Conservation (phyloP, 2,797 vertebrate species). For the Serranus cabrilla region DNA sequence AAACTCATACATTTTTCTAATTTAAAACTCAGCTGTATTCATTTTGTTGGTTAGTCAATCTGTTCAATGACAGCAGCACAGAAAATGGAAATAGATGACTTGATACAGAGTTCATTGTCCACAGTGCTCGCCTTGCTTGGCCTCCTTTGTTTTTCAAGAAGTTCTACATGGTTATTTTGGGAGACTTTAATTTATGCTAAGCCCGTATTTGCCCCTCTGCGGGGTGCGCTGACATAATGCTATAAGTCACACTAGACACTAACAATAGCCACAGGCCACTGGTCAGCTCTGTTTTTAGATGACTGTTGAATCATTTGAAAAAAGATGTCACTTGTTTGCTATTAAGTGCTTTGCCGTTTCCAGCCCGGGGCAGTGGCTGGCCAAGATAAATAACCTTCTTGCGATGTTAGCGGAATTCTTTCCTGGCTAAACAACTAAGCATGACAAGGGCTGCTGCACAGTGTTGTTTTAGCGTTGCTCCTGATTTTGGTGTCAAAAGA, state of each 20-base stretch:
- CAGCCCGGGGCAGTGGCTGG: conserved; percentile 72
- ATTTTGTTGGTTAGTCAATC: conserved; percentile 25
- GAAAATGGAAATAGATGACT: conserved; percentile 24
- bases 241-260: conserved; percentile 85
- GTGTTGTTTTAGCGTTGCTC: conserved; percentile 47
- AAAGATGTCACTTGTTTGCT: conserved; percentile 86
- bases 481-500: conserved; percentile 60
- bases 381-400: conserved; percentile 87
- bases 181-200: conserved; percentile 85
- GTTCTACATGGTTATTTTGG: conserved; percentile 77
- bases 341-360: conserved; percentile 85
- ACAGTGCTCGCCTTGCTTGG: conserved; percentile 31
- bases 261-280: conserved; percentile 82
- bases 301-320: conserved; percentile 85
- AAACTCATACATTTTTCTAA: conserved; percentile 1
- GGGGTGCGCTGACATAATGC: conserved; percentile 80
- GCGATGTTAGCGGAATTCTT: conserved; percentile 77
- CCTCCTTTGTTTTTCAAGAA: conserved; percentile 71
- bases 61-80: conserved; percentile 4
- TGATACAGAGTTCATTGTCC: conserved; percentile 20
- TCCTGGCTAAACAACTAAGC: conserved; percentile 75
- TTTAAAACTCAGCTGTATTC: conserved; percentile 31
- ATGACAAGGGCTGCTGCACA: conserved; percentile 67
- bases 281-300: conserved; percentile 83
- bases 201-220: conserved; percentile 74